These are phyloP conservation scores for Acrocephalus scirpaceus DNA, from an alignment of 2,797 vertebrate species.

Conservation along the genomic window DNA sequence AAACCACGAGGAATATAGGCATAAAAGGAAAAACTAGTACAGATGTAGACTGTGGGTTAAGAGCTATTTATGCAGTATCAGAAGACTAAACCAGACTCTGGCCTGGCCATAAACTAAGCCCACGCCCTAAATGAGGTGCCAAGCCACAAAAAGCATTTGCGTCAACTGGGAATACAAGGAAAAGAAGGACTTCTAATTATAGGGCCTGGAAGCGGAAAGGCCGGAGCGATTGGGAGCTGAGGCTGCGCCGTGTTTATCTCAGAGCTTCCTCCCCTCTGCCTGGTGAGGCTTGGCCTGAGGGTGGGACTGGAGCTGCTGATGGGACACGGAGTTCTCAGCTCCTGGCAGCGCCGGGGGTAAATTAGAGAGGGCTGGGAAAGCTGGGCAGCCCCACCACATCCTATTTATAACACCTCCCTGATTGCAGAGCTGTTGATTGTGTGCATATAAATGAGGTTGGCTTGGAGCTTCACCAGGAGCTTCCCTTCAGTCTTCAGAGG, in stretches of 20 bases:
- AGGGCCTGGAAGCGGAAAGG: constrained; percentile 99
- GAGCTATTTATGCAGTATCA: constrained; percentile 96
- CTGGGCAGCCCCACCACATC: constrained; percentile 83
- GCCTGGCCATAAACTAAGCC: constrained; percentile 93
- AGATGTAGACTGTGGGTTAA: constrained; percentile 88
- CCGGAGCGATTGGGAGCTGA: constrained; percentile 93
- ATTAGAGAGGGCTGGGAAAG: constrained; percentile 86
- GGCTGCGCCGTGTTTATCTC: constrained; percentile 99
- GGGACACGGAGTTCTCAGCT: constrained; percentile 84
- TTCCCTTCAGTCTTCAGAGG: not conserved
- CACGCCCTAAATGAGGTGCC: constrained; percentile 98
- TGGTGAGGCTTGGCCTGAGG: constrained; percentile 83
- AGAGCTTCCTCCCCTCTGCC: constrained; percentile 89
- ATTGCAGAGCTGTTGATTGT: constrained; percentile 78
- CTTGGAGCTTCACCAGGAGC: not conserved
- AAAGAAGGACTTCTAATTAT: constrained; percentile 99
- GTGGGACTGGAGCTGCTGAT: constrained; percentile 82
- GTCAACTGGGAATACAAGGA: constrained; percentile 98
- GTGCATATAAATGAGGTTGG: constrained; percentile 8
- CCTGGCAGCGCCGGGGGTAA: constrained; percentile 75
- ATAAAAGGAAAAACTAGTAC: constrained; percentile 80
- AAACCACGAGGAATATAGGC: constrained; percentile 72
- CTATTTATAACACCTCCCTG: constrained; percentile 93
- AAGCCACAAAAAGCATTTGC: constrained; percentile 99
- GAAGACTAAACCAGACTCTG: constrained; percentile 92